Evolutionary conservation across 2,113 vertebrate species (phyloP).

Genomic region (Tenrec ecaudatus): DNA sequence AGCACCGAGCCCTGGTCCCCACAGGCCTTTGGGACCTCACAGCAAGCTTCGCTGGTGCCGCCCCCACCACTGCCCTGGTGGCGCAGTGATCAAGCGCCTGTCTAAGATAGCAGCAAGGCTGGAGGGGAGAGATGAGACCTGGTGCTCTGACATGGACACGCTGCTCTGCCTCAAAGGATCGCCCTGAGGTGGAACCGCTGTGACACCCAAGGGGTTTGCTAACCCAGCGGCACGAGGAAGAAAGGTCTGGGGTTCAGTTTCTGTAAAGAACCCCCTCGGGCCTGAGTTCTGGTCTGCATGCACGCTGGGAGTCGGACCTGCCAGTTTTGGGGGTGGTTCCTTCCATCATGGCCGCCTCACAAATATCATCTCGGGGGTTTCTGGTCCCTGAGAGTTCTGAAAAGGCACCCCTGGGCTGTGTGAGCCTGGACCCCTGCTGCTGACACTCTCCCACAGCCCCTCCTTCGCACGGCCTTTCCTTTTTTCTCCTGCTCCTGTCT

Average conservation of each 20-base stretch:
- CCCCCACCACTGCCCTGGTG: background rate
- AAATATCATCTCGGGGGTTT: fast-evolving
- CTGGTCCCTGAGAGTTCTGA: background rate
- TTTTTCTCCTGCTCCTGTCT: too few relatives aligned
- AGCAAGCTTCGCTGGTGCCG: background rate
- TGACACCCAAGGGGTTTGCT: background rate
- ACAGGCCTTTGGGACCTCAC: background rate
- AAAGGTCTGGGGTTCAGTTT: background rate
- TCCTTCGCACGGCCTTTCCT: background rate
- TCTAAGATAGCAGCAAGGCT: background rate
- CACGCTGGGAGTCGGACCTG: background rate
- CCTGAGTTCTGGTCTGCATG: background rate
- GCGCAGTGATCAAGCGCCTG: background rate
- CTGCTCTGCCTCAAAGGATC: background rate
- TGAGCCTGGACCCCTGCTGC: background rate
- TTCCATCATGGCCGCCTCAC: background rate
- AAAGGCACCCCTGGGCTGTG: background rate
- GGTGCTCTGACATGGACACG: background rate
- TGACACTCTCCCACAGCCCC: background rate
- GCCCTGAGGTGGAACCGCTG: background rate
- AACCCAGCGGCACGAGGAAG: background rate
- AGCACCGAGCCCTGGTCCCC: too few relatives aligned
- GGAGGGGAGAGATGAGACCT: background rate
- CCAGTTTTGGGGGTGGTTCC: background rate
- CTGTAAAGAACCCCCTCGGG: background rate